Evolutionary conservation across 2,888 invertebrate genomes (phyloP).

Genomic region (Netelia virgata): DNA sequence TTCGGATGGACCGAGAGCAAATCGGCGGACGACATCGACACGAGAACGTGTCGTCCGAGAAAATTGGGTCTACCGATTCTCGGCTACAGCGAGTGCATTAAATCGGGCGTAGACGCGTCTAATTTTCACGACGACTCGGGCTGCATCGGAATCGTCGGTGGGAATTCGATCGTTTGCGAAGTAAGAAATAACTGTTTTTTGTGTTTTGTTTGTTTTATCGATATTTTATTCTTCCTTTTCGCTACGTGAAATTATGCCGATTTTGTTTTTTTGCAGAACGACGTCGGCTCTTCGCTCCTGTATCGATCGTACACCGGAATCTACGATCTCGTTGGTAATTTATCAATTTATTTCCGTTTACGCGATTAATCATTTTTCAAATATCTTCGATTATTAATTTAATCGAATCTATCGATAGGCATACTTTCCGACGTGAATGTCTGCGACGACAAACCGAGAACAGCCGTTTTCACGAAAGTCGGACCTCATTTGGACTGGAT

Average conservation of each 20-base stretch:
- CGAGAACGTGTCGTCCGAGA: conserved; percentile 85
- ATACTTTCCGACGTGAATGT: conserved; percentile 86
- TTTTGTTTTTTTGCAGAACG: conserved; percentile 83
- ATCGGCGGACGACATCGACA: conserved; percentile 70
- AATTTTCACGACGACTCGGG: conserved; percentile 86
- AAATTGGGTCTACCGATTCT: conserved; percentile 86
- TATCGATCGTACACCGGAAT: conserved; percentile 85
- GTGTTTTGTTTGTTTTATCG: too few relatives aligned
- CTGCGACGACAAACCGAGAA: conserved; percentile 84
- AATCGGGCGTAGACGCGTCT: conserved; percentile 79
- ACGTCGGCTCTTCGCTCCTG: conserved; percentile 87
- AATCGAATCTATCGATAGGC: conserved; percentile 78
- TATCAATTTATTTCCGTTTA: neutral
- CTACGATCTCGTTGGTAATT: conserved; percentile 86
- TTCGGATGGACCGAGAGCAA: conserved; percentile 84
- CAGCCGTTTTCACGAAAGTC: conserved; percentile 86
- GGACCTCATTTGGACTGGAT: conserved; percentile 87
- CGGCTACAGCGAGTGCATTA: conserved; percentile 84
- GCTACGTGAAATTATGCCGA: conserved; percentile 32
- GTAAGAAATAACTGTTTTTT: conserved; percentile 83
- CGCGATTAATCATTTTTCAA: neutral
- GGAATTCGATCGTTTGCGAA: conserved; percentile 85
- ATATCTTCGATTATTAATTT: neutral
- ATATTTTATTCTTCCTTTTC: neutral
- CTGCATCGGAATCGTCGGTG: conserved; percentile 86